Percentiles rank a stretch among this genome's conserved stretches.
These are phyloP conservation scores for Leucoma salicis DNA, from an alignment of 2,888 invertebrate genomes.

Conservation along the genomic window DNA sequence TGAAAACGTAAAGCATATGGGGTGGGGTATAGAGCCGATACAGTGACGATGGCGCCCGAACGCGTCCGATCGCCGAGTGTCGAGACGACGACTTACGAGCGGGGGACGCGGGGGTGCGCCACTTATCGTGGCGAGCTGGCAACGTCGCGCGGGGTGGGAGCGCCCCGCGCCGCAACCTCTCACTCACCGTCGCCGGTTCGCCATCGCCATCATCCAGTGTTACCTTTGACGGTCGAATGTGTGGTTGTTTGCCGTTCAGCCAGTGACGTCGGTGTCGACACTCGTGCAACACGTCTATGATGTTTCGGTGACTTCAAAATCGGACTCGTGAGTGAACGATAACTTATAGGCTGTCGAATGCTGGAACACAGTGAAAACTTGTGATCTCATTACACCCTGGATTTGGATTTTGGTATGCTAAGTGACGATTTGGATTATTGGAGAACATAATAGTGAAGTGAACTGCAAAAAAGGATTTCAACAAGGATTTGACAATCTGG, in stretches of 20 bases:
- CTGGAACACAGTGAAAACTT: constrained; percentile 87
- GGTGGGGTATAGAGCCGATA: constrained; percentile 72
- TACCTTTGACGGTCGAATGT: constrained; percentile 83
- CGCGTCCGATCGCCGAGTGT: constrained; percentile 71
- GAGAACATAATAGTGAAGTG: constrained; percentile 70
- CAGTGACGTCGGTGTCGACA: constrained; percentile 79
- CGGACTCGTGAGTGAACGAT: constrained; percentile 72
- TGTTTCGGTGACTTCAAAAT: constrained; percentile 79
- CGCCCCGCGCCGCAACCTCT: constrained; percentile 82
- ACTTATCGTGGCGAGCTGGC: constrained; percentile 81
- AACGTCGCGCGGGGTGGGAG: constrained; percentile 80
- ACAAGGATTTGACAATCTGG: constrained; percentile 61
- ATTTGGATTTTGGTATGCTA: constrained; percentile 72
- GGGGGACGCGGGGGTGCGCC: constrained; percentile 80
- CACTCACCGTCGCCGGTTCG: constrained; percentile 83
- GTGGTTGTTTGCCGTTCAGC: constrained; percentile 76
- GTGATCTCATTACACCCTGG: constrained; percentile 60
- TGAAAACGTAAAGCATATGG: constrained; percentile 76
- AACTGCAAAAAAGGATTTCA: constrained; percentile 68
- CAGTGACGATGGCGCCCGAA: constrained; percentile 75
- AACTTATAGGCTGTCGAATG: constrained; percentile 83
- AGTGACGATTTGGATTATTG: constrained; percentile 68
- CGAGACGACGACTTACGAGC: constrained; percentile 73
- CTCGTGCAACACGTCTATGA: constrained; percentile 80
- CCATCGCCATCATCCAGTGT: constrained; percentile 81